phyloP scores from a whole-genome alignment of 2,113 vertebrate species.

The Nettapus auritus region DNA sequence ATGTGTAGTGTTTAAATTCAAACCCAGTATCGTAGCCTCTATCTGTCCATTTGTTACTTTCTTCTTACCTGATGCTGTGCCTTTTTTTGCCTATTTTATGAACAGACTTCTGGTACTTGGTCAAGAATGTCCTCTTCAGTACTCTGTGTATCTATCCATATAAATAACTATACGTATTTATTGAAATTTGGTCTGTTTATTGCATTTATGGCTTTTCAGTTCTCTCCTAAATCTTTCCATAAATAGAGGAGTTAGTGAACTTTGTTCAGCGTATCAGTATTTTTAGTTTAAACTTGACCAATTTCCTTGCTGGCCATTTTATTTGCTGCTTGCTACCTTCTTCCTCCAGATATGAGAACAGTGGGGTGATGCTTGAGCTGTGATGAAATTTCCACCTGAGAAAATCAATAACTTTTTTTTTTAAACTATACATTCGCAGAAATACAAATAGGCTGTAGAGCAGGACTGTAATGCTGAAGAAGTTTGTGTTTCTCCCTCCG shows the following conservation, averaged over 20 bases:
- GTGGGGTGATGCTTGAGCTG: slow-evolving; percentile 40
- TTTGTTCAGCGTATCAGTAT: slow-evolving; percentile 5
- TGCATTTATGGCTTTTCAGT: slow-evolving; percentile 12
- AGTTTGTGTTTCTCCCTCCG: neutral
- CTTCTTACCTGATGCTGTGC: neutral
- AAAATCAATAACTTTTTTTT: neutral
- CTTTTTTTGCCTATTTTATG: slow-evolving; percentile 23
- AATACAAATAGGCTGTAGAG: neutral
- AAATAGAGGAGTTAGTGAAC: slow-evolving; percentile 14
- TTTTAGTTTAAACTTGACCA: slow-evolving; percentile 18
- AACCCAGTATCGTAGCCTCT: neutral
- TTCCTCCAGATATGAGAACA: slow-evolving; percentile 33
- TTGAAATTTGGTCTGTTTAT: slow-evolving; percentile 20
- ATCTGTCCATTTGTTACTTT: neutral
- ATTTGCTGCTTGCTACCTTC: slow-evolving; percentile 60
- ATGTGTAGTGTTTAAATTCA: neutral
- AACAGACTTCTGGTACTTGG: slow-evolving; percentile 21
- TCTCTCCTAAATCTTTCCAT: neutral
- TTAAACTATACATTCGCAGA: neutral
- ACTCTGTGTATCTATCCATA: slow-evolving; percentile 11
- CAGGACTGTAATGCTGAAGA: neutral
- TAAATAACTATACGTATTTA: slow-evolving; percentile 25
- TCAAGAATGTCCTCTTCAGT: neutral
- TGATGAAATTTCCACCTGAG: slow-evolving; percentile 17
- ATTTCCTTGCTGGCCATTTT: slow-evolving; percentile 31